Percentiles rank a stretch among this genome's conserved stretches.
phyloP scores from a whole-genome alignment of 2,797 vertebrate genomes.

The Vireo griseus region DNA sequence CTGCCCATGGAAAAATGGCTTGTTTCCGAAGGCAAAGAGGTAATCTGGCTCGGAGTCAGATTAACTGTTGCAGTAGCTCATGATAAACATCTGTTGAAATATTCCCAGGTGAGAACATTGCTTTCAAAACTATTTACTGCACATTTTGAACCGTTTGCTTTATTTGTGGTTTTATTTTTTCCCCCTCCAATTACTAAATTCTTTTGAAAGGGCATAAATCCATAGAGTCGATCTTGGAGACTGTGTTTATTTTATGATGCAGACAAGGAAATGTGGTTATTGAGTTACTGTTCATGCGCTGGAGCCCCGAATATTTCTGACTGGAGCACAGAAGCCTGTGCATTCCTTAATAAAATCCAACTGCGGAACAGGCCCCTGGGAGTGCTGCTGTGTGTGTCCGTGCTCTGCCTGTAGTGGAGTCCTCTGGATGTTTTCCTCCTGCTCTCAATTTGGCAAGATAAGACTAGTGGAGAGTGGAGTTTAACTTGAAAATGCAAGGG shows the following conservation, averaged over 20 bases:
- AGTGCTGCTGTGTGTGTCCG: background rate
- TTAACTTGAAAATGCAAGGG: background rate
- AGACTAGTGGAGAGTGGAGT: background rate
- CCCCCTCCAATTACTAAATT: background rate
- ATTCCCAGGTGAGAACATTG: constrained; percentile 30
- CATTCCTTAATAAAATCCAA: background rate
- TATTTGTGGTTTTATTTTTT: background rate
- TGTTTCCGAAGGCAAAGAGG: constrained; percentile 4
- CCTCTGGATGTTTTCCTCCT: background rate
- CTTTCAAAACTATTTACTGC: constrained; percentile 34
- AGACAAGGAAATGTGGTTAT: background rate
- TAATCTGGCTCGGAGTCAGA: background rate
- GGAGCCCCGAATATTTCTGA: background rate
- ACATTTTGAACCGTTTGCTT: background rate
- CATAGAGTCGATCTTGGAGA: background rate
- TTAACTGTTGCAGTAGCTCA: constrained; percentile 47
- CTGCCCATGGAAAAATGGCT: background rate
- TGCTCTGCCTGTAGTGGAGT: background rate
- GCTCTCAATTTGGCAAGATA: background rate
- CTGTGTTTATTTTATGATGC: constrained; percentile 6
- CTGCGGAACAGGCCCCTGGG: background rate
- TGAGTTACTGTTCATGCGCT: background rate
- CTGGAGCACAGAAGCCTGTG: background rate
- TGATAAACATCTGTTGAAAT: constrained; percentile 56
- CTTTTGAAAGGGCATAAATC: background rate